Conservation (phyloP, 2,888 invertebrate genomes). For the Sinelater perroti region DNA sequence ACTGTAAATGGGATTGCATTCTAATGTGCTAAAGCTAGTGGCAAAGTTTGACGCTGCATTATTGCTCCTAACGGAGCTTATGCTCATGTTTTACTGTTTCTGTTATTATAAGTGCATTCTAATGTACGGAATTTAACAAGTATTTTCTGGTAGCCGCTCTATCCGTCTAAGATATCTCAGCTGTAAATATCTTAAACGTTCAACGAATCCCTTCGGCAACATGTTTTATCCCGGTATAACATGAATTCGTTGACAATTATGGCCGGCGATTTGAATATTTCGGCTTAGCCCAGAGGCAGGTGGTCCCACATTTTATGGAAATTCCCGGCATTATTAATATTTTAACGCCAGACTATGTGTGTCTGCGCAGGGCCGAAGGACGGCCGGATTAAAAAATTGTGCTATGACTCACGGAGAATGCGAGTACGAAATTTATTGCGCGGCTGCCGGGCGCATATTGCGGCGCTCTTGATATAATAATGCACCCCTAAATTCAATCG, state of each 20-base stretch:
- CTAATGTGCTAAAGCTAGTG: no score
- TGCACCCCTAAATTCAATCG: constrained; percentile 45
- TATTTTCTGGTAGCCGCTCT: neutral
- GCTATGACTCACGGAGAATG: constrained; percentile 19
- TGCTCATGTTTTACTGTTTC: no score
- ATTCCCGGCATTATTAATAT: constrained; percentile 15
- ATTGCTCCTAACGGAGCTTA: no score
- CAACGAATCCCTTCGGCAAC: neutral
- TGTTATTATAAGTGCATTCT: constrained; percentile 15
- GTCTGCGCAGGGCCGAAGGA: neutral
- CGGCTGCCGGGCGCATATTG: constrained; percentile 26
- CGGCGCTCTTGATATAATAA: constrained; percentile 39
- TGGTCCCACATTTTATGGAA: constrained; percentile 22
- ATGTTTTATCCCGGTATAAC: neutral
- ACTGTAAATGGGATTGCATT: no score
- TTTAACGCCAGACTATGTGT: constrained; percentile 10
- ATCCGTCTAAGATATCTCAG: no score
- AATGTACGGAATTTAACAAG: neutral
- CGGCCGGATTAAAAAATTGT: constrained; percentile 15
- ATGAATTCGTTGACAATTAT: constrained; percentile 19
- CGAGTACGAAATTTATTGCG: constrained; percentile 26
- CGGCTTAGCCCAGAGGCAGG: constrained; percentile 15
- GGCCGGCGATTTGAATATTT: constrained; percentile 16
- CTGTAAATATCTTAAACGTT: constrained; percentile 9
- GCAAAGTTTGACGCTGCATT: no score